phyloP scores from a whole-genome alignment of 2,113 vertebrate genomes.

The Megaceryle torquata region DNA sequence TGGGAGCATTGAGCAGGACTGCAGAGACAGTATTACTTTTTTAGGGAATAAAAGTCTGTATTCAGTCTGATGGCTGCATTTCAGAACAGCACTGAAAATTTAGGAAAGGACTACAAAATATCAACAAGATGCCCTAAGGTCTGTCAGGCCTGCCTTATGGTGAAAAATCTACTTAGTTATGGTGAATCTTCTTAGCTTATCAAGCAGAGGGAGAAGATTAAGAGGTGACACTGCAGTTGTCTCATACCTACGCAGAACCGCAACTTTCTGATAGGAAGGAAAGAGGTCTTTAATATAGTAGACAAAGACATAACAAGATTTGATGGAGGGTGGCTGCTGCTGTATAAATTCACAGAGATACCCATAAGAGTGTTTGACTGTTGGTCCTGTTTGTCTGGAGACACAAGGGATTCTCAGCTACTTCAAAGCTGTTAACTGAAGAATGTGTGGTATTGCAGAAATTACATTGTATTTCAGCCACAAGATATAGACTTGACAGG shows the following conservation, averaged over 20 bases:
- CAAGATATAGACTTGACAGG: not conserved
- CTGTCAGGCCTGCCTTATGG: not conserved
- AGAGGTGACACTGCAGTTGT: not conserved
- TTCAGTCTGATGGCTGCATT: not conserved
- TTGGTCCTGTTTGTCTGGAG: not conserved
- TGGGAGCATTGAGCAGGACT: not conserved
- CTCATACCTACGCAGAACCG: not conserved
- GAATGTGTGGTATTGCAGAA: not conserved
- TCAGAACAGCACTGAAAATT: not conserved
- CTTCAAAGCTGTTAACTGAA: not conserved
- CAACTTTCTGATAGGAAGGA: not conserved
- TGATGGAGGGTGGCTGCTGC: not conserved
- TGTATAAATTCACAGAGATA: not conserved
- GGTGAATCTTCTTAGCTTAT: not conserved
- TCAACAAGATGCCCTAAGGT: not conserved
- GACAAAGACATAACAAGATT: not conserved
- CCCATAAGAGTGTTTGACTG: not conserved
- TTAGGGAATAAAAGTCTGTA: fast-evolving
- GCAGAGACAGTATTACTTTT: not conserved
- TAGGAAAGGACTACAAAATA: not conserved
- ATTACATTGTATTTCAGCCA: not conserved
- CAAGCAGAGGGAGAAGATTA: not conserved
- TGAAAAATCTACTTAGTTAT: not conserved
- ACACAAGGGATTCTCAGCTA: not conserved
- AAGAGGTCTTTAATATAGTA: not conserved